phyloP scores from a whole-genome alignment of 1,140 invertebrate genomes.

The Propsilocerus akamusi region DNA sequence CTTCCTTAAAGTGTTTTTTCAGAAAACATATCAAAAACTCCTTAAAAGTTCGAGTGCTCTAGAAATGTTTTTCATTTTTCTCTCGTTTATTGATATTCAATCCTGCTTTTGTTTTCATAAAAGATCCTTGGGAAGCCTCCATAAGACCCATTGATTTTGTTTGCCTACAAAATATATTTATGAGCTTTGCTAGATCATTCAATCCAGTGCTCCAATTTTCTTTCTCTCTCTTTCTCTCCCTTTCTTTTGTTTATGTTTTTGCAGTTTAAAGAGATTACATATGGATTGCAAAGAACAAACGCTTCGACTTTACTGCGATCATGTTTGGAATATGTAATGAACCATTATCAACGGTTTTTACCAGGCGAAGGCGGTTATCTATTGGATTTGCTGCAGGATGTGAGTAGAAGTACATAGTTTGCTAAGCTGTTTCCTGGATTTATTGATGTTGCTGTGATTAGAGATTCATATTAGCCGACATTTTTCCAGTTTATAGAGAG shows the following conservation, averaged over 20 bases:
- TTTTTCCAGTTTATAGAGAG: no score
- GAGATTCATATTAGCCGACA: no score
- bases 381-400: conserved; percentile 23
- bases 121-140: neutral
- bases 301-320: conserved; percentile 26
- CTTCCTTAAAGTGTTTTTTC: no score
- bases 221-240: neutral
- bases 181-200: no score
- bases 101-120: neutral
- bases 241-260: no score
- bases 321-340: conserved; percentile 20
- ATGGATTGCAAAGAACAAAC: conserved; percentile 42
- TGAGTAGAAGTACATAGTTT: conserved; percentile 9
- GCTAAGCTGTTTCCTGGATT: neutral
- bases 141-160: neutral
- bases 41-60: neutral
- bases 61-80: neutral
- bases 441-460: no score
- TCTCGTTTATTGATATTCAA: neutral
- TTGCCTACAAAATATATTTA: neutral
- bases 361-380: conserved; percentile 23
- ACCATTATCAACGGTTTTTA: conserved; percentile 16
- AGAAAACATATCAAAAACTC: no score
- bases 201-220: neutral
- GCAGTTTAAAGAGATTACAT: conserved; percentile 37